Base-by-base conservation (phyloP, 2,888 invertebrate species). In the Bellardia pandia region DNA sequence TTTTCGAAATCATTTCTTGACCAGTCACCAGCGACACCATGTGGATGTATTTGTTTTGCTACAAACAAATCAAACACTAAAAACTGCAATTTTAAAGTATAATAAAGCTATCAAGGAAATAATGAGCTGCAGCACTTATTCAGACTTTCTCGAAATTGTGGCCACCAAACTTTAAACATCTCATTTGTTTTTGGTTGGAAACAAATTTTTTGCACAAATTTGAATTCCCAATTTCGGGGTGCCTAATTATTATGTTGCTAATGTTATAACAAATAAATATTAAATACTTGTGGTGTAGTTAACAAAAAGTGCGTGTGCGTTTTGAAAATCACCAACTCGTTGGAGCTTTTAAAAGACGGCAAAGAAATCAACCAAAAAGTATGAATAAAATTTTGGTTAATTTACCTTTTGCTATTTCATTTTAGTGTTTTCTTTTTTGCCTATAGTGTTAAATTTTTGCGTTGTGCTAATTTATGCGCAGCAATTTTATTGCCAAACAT, bases 401-500 rank as follows among this genome's bases (percentile, higher is more conserved):
- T 75, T 42, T 62, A 45, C 14, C 33, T 37, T 14, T 75, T 60
- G 42, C 30, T 58, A 30, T 16, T 75, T 48, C 7, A 33, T 48
- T 51, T 62, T 33, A 30, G 14, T 13, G 2, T 30, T 60, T 60
- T 37, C 37, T 60, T 23, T 40, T 40, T 3, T 48, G 23, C 23
- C n/a, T 40, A n/a, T n/a, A 37, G 40, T 6, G 40, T 40, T 40
- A 23, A 23, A n/a, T 40, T 40, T 76, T 53, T 64, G 33, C n/a
- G 42, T 14, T 33, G 30, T 51, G 64, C 40, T 76, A 64, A 76
- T 76, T 76, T 64, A 64, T 76, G 40, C 51, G 5, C 16, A 40
- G 37, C 33, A 51, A 37, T 16, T 75, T 75, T 62, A 51, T 76
- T 60, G 74, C 45, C 60, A 74, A 60, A 74, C 13, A 60, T 58